Base-by-base conservation (phyloP, 2,797 vertebrate species). In the Lithobates pipiens region DNA sequence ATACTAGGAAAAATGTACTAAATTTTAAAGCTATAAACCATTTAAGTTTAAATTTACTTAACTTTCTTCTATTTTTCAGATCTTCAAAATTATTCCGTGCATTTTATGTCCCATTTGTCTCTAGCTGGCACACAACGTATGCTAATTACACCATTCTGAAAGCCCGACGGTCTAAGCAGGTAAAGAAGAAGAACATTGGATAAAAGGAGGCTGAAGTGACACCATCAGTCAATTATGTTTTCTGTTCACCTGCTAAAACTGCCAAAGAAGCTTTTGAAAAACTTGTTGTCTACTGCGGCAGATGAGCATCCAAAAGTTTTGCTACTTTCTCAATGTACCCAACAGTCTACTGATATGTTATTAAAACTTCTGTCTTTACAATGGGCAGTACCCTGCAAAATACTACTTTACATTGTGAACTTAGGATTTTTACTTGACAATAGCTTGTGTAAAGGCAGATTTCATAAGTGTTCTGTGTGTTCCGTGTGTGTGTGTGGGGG, bases 101-200 rank as follows among this genome's bases (percentile, higher is more conserved):
- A 0, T 97, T 99, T 92, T 99, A 97, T 88, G 0, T 99, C 79
- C 98, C 98, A 0, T 93, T 99, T 82, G 91, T 99, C 84, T 99
- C 98, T 0, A 96, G 98, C 63, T 95, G 93, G 61, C 94, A 98
- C 89, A 98, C 96, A 0, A 90, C 89, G n/a, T 98, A 97, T 89
- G 93, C 91, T 70, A 97, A 96, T 90, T 99, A 99, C 16, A 95
- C 95, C 76, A 99, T 99, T 88, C 93, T 99, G 77, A 99, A 98
- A 91, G 83, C 96, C 15, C 93, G 96, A 84, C 95, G 96, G 89
- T 89, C 89, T 46, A 99, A 95, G 92, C 96, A 93, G 88, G 88
- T 81, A 89, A 95, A 95, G 90, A 98, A 89, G 78, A 96, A 95
- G 77, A 61, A 81, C 21, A 91, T 93, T 80, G 90, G 91, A 76